phyloP scores from a whole-genome alignment of 2,113 vertebrate genomes.

The Mirounga angustirostris region DNA sequence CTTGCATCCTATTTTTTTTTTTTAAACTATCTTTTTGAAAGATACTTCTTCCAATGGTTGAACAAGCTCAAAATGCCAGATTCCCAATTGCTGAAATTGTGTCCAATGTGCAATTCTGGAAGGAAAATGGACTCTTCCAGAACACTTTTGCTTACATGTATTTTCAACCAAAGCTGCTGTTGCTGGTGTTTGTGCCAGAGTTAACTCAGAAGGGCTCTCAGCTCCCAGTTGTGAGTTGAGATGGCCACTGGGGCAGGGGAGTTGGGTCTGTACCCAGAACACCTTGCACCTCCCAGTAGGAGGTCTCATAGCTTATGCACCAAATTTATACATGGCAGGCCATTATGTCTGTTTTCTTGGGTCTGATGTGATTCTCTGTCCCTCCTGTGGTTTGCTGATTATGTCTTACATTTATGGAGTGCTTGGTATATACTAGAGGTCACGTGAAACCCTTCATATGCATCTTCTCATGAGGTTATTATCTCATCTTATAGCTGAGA shows the following conservation, averaged over 20 bases:
- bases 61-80: constrained; percentile 76
- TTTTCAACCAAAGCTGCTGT: not conserved
- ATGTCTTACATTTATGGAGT: not conserved
- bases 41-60: constrained; percentile 76
- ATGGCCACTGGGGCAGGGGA: not conserved
- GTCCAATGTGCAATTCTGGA: constrained; percentile 35
- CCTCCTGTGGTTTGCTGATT: not conserved
- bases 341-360: not conserved
- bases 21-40: constrained; percentile 75
- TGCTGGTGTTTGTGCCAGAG: not conserved
- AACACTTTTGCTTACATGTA: constrained; percentile 25
- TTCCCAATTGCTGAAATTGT: constrained; percentile 73
- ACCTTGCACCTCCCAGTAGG: not conserved
- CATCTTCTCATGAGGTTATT: not conserved
- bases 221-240: not conserved
- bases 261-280: not conserved
- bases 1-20: constrained; percentile 58
- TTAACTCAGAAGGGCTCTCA: not conserved
- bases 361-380: not conserved
- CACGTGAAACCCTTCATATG: not conserved
- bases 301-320: not conserved
- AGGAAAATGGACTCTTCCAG: constrained; percentile 40
- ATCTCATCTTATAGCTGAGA: not conserved
- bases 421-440: not conserved
- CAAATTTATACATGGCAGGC: rapidly evolving